These are phyloP conservation scores for Onthophagus sagittarius DNA, from an alignment of 2,888 invertebrate genomes.

Conservation along the genomic window DNA sequence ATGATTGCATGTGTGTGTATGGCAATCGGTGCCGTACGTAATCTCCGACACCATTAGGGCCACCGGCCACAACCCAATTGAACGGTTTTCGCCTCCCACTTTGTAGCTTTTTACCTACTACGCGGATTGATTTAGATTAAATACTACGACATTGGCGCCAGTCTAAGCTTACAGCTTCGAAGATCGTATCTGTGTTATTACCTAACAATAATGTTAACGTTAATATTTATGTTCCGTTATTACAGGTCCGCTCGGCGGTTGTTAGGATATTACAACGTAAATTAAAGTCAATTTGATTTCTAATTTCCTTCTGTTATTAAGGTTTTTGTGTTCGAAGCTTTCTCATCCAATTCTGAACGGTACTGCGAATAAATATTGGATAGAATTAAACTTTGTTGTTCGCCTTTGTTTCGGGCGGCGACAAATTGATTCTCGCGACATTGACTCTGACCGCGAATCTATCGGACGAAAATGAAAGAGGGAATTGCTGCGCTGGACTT, in stretches of 20 bases:
- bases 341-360: not conserved
- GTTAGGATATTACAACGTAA: not conserved
- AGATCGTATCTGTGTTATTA: not conserved
- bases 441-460: not conserved
- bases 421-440: not conserved
- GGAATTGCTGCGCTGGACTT: not conserved
- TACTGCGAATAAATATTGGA: not conserved
- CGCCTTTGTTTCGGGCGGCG: not conserved
- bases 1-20: slow-evolving; percentile 12
- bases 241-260: not conserved
- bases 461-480: not conserved
- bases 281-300: not conserved
- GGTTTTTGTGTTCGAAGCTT: not conserved
- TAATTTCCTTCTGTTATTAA: not conserved
- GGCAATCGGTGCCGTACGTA: not conserved
- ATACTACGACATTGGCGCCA: not conserved
- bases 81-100: not conserved
- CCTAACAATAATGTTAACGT: not conserved
- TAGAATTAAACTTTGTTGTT: not conserved
- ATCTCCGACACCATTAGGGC: slow-evolving; percentile 8
- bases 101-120: not conserved
- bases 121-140: not conserved
- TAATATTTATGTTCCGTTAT: not conserved
- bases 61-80: not conserved
- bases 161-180: not conserved